Evolutionary conservation across 2,113 vertebrate species (phyloP), one percentile per base, ranked within the genome.

Genomic region (Gavialis gangeticus): DNA sequence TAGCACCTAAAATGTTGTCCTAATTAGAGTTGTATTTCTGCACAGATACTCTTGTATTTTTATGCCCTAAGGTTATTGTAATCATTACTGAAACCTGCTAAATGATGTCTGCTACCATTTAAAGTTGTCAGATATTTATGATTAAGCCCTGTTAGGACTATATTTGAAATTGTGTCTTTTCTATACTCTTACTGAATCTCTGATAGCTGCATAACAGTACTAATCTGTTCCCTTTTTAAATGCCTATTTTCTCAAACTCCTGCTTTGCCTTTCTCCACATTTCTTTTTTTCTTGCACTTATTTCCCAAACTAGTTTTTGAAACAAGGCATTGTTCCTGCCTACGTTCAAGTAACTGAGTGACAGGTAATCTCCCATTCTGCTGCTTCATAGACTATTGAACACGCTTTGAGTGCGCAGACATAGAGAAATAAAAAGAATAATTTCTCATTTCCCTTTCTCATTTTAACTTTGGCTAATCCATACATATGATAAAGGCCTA

Each of bases 11-110:
- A 46, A 46, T 85, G 3, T 16, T 88, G 15, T 85, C 91, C 46
- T 54, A 63, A 54, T 85, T 82, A 84, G 75, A 96, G 87, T 46
- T 46, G 46, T 56, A 92, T 4, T 57, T 59, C 13, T 87, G 84
- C 85, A 81, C 21, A 15, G 58, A 18, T 59, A 59, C 18, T 59
- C 58, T 59, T 59, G 10, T 59, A 17, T 21, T 54, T 58, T 89
- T 75, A 80, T 0, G 0, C 37, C 15, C 21, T 62, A 55, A 71
- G 16, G 12, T 82, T 93, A 88, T 10, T 27, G 64, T 46, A 85
- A 34, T 37, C 19, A 37, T 75, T 80, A 91, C 71, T 89, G 56
- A 87, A 83, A n/a, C 46, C 57, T 76, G 81, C 84, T 81, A 28
- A 75, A 85, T 83, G 76, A 0, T 79, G 75, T 81, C 88, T 91